These are phyloP conservation scores for Arrhamphus sclerolepis DNA, from an alignment of 2,797 vertebrate genomes.

Conservation along the genomic window DNA sequence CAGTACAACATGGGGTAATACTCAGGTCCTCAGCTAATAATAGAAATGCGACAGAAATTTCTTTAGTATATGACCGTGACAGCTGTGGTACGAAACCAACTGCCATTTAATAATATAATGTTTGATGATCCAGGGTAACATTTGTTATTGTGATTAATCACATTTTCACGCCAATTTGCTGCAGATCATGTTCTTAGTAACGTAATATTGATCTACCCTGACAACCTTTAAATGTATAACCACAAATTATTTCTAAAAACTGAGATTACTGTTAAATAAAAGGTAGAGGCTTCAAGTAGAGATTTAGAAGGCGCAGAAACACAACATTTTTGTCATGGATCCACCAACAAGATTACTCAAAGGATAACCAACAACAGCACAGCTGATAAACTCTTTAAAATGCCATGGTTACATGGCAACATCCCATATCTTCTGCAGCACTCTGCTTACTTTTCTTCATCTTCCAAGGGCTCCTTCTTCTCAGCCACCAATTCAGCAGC, in stretches of 20 bases:
- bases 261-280: slow-evolving; percentile 40
- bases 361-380: slow-evolving; percentile 62
- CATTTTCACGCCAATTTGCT: slow-evolving; percentile 5
- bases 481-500: slow-evolving; percentile 58
- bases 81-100: slow-evolving; percentile 29
- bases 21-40: slow-evolving; percentile 23
- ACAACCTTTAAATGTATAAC: slow-evolving; percentile 22
- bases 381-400: slow-evolving; percentile 49
- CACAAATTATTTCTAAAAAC: slow-evolving; percentile 27
- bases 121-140: slow-evolving; percentile 11
- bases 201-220: slow-evolving; percentile 11
- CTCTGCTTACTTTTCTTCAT: slow-evolving; percentile 79
- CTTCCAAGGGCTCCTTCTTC: slow-evolving; percentile 71
- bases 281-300: slow-evolving; percentile 44
- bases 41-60: slow-evolving; percentile 25
- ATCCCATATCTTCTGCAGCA: slow-evolving; percentile 43
- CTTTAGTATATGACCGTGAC: slow-evolving; percentile 9
- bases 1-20: slow-evolving; percentile 33
- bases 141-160: slow-evolving; percentile 14
- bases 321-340: slow-evolving; percentile 55
- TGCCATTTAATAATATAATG: slow-evolving; percentile 19
- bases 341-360: slow-evolving; percentile 61
- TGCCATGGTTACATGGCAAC: slow-evolving; percentile 33
- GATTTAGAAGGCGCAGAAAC: slow-evolving; percentile 54
- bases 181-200: slow-evolving; percentile 10